phyloP scores from a whole-genome alignment of 1,140 invertebrate species.

The Heliothis virescens region DNA sequence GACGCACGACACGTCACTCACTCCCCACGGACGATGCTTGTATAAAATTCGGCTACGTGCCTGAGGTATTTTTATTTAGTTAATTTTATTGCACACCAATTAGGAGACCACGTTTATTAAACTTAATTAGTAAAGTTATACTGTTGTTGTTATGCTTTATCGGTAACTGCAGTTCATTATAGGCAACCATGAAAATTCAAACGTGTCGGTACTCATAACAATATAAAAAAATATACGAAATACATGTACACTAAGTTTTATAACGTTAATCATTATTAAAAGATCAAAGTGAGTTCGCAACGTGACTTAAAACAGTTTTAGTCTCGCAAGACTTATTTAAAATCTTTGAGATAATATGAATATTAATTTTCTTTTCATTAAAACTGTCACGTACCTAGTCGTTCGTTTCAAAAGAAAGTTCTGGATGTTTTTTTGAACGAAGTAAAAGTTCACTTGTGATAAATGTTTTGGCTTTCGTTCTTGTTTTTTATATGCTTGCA shows the following conservation, averaged over 20 bases:
- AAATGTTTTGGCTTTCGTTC: slow-evolving; percentile 23
- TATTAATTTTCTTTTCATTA: slow-evolving; percentile 15
- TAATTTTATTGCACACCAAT: not conserved
- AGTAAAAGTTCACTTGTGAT: slow-evolving; percentile 14
- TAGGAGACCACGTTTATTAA: too few relatives aligned
- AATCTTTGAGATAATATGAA: slow-evolving; percentile 7
- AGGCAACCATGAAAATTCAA: too few relatives aligned
- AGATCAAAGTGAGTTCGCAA: not conserved
- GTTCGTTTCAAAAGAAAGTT: slow-evolving; percentile 5
- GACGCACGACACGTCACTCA: slow-evolving; percentile 22
- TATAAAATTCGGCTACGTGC: not conserved
- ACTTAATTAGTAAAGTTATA: too few relatives aligned
- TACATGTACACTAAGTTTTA: too few relatives aligned
- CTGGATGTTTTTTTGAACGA: not conserved
- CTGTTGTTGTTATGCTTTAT: too few relatives aligned
- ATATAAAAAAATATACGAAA: too few relatives aligned
- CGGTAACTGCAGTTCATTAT: too few relatives aligned
- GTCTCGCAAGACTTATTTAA: slow-evolving; percentile 9
- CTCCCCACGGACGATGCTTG: not conserved
- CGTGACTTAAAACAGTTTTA: slow-evolving; percentile 3
- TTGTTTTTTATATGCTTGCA: slow-evolving; percentile 21
- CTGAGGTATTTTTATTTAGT: not conserved
- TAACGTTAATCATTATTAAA: not conserved
- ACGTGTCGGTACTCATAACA: too few relatives aligned
- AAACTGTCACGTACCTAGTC: slow-evolving; percentile 21